Evolutionary conservation across 2,113 vertebrate genomes (phyloP).

Genomic region (Hippocampus guttulatus): DNA sequence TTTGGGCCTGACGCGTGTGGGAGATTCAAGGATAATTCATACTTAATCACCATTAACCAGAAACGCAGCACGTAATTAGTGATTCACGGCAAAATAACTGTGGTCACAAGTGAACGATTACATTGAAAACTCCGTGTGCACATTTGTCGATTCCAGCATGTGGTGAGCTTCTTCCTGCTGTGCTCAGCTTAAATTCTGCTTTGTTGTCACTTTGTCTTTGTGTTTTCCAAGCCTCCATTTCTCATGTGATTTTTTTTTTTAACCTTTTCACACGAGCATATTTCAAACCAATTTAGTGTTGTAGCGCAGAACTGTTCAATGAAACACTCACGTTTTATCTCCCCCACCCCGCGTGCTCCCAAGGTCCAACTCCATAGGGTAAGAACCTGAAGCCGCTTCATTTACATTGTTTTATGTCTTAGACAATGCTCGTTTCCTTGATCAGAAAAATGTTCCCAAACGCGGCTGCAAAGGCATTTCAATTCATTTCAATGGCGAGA

Average conservation of each 20-base stretch:
- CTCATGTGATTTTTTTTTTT: background rate
- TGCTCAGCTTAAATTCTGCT: background rate
- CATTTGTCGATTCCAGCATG: background rate
- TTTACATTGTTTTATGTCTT: background rate
- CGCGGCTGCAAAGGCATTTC: too few relatives aligned
- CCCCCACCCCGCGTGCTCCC: slow-evolving; percentile 63
- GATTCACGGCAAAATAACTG: background rate
- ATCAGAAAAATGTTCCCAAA: too few relatives aligned
- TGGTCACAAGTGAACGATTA: background rate
- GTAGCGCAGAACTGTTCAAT: background rate
- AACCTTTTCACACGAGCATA: background rate
- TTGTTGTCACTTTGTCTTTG: background rate
- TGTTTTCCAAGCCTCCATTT: background rate
- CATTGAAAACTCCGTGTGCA: background rate
- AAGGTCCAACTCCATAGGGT: slow-evolving; percentile 91
- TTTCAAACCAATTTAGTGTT: background rate
- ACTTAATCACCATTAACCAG: background rate
- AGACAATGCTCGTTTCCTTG: background rate
- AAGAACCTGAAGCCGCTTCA: slow-evolving; percentile 61
- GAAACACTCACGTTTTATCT: slow-evolving; percentile 31
- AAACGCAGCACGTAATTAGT: background rate
- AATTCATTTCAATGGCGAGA: too few relatives aligned
- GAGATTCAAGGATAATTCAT: background rate
- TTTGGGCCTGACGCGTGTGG: background rate
- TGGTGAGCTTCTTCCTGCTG: background rate